phyloP scores from a whole-genome alignment of 2,888 invertebrate species.

The Blastobasis lacticolella region DNA sequence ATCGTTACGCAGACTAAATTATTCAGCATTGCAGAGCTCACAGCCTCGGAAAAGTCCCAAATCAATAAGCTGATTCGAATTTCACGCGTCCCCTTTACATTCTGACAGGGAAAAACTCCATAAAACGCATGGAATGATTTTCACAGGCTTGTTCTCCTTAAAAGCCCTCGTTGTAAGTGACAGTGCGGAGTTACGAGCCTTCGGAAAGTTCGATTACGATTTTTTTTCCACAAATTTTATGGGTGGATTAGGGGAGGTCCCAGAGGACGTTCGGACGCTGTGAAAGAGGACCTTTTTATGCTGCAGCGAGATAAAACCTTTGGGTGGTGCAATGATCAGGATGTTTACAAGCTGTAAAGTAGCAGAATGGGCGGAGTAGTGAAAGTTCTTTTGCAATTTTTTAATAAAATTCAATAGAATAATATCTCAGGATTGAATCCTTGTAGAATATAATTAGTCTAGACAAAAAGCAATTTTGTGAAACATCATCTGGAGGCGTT shows the following conservation, averaged over 20 bases:
- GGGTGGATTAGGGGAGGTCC: constrained; percentile 27
- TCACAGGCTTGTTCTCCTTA: constrained; percentile 12
- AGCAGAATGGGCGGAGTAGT: too few relatives aligned
- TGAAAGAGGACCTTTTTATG: not conserved
- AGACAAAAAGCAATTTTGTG: too few relatives aligned
- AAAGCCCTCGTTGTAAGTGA: constrained; percentile 32
- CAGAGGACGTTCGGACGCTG: constrained; percentile 7
- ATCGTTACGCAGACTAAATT: too few relatives aligned
- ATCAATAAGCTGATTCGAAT: not conserved
- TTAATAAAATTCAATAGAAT: too few relatives aligned
- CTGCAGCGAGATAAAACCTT: not conserved
- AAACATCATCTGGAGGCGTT: too few relatives aligned
- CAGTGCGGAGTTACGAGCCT: constrained; percentile 35
- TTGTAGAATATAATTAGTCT: too few relatives aligned
- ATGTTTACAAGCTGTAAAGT: too few relatives aligned
- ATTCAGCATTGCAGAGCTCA: too few relatives aligned
- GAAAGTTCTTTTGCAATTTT: too few relatives aligned
- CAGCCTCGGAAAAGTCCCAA: too few relatives aligned
- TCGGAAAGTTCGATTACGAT: constrained; percentile 30
- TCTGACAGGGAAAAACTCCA: not conserved
- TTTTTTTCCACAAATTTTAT: constrained; percentile 37
- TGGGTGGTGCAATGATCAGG: not conserved
- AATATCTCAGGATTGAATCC: too few relatives aligned
- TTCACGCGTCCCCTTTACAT: not conserved
- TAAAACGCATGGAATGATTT: constrained; percentile 1